Evolutionary conservation across 2,113 vertebrate genomes (phyloP).

Genomic region (Lucifuga dentata): DNA sequence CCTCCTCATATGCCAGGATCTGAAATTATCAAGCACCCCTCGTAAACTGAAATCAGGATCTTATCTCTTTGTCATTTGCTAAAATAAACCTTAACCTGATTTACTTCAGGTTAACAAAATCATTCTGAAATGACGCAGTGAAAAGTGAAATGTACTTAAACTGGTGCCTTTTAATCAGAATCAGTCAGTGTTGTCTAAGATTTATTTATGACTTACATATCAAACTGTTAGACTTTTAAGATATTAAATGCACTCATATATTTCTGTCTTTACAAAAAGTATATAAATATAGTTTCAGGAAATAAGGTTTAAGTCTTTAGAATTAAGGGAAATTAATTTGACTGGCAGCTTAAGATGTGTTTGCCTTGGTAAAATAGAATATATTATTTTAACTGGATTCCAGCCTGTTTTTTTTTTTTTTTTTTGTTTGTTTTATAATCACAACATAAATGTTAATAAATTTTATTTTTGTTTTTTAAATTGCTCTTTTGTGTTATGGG

Average conservation of each 20-base stretch:
- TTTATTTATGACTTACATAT: background rate
- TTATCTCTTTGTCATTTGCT: no score
- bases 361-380: constrained; percentile 14
- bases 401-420: no score
- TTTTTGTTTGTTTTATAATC: background rate
- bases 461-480: no score
- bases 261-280: no score
- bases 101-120: background rate
- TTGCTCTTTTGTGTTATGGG: background rate
- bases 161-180: constrained; percentile 2
- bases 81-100: background rate
- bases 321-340: constrained; percentile 10
- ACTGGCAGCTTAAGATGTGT: background rate
- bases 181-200: background rate
- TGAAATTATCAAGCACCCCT: no score
- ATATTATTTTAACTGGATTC: constrained; percentile 25
- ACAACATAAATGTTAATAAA: no score
- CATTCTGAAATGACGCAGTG: background rate
- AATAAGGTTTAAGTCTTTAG: no score
- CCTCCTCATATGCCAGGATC: no score
- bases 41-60: no score
- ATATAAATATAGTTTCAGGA: no score
- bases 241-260: no score
- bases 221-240: background rate
- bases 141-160: background rate